Evolutionary conservation across 2,113 vertebrate species (phyloP).

Genomic region (Fulmarus glacialis): DNA sequence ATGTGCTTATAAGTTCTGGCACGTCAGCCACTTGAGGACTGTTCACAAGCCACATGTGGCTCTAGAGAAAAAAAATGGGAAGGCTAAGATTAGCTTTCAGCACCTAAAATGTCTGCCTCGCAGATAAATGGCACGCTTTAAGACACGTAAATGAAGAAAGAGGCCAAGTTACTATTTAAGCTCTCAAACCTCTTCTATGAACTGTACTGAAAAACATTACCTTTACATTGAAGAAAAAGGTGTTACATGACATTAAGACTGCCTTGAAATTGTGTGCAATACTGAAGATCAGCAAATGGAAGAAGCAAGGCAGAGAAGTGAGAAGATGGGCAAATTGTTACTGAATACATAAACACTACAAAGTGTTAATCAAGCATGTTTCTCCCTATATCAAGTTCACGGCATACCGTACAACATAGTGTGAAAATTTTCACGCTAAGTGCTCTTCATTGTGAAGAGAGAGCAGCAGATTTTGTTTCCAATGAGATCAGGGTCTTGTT

Average conservation of each 20-base stretch:
- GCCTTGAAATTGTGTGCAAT: not conserved
- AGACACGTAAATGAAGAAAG: not conserved
- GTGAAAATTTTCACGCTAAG: not conserved
- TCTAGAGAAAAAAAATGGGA: not conserved
- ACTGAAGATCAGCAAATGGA: not conserved
- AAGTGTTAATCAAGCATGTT: not conserved
- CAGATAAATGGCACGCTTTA: rapidly evolving
- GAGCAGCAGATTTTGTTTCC: not conserved
- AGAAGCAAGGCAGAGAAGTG: not conserved
- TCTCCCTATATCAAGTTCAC: not conserved
- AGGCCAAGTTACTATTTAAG: not conserved
- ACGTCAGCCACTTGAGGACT: not conserved
- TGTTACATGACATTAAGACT: not conserved
- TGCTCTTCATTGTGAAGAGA: not conserved
- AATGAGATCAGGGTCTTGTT: not conserved
- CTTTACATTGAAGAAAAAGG: not conserved
- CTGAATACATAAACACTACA: not conserved
- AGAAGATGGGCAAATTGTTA: not conserved
- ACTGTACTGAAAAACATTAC: not conserved
- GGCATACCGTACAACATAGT: not conserved
- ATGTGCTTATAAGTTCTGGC: not conserved
- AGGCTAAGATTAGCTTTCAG: not conserved
- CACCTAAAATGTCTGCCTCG: not conserved
- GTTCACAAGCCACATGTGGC: not conserved
- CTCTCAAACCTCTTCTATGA: not conserved